Percentiles rank a stretch among this genome's conserved stretches.
phyloP scores from a whole-genome alignment of 1,140 invertebrate species.

The Uloborus diversus region DNA sequence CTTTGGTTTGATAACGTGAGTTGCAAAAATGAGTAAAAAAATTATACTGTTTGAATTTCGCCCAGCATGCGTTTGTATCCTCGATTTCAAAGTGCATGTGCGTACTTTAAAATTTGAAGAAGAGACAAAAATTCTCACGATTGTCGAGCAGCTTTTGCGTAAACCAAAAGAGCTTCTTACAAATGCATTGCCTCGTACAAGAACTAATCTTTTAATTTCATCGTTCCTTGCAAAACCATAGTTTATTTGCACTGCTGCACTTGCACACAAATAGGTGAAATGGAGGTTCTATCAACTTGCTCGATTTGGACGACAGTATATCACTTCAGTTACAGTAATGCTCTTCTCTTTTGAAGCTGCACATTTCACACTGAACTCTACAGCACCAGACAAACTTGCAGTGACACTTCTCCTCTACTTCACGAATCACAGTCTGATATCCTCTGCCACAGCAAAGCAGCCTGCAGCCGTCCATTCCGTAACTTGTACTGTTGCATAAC shows the following conservation, averaged over 20 bases:
- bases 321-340: slow-evolving; percentile 54
- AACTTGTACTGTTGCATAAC: slow-evolving; percentile 80
- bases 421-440: slow-evolving; percentile 74
- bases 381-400: slow-evolving; percentile 97
- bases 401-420: slow-evolving; percentile 83
- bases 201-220: background rate
- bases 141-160: slow-evolving; percentile 26
- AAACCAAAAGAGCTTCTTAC: background rate
- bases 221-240: background rate
- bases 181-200: background rate
- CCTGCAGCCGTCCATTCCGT: slow-evolving; percentile 82
- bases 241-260: background rate
- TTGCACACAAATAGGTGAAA: background rate
- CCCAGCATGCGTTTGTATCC: no score
- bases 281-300: no score
- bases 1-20: no score
- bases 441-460: slow-evolving; percentile 86
- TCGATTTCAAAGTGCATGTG: slow-evolving; percentile 11
- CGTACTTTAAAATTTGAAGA: slow-evolving; percentile 26
- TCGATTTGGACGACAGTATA: slow-evolving; percentile 10
- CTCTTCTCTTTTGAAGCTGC: slow-evolving; percentile 64
- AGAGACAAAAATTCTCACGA: slow-evolving; percentile 16
- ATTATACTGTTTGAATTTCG: no score
- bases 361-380: slow-evolving; percentile 89
- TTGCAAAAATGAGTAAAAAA: no score